These are phyloP conservation scores for Drosophila pegasa DNA, from an alignment of 2,888 invertebrate genomes.

Conservation along the genomic window DNA sequence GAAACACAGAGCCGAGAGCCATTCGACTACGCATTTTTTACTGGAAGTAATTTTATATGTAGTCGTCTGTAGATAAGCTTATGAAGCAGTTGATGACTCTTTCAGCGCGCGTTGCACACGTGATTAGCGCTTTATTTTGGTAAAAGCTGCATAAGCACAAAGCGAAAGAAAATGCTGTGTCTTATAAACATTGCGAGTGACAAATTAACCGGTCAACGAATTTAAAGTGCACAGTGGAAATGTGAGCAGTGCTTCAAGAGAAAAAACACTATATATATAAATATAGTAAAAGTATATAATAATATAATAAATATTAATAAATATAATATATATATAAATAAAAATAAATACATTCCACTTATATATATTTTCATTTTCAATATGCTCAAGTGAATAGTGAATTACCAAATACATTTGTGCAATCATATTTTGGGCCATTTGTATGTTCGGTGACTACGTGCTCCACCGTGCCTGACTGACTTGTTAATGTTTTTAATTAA, in stretches of 20 bases:
- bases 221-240: slow-evolving; percentile 7
- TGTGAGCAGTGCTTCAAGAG: not conserved
- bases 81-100: not conserved
- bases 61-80: not conserved
- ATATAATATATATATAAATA: not conserved
- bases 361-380: not conserved
- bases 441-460: not conserved
- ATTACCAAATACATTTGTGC: not conserved
- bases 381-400: not conserved
- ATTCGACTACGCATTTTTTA: not conserved
- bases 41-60: not conserved
- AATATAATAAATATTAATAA: too few relatives aligned
- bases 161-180: not conserved
- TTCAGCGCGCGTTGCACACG: not conserved
- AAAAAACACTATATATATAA: not conserved
- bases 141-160: slow-evolving; percentile 12
- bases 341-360: not conserved
- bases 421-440: not conserved
- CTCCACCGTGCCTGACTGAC: not conserved
- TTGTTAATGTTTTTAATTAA: slow-evolving; percentile 51
- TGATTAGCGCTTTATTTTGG: not conserved
- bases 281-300: not conserved
- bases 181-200: slow-evolving; percentile 5
- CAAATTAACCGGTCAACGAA: slow-evolving; percentile 1
- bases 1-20: not conserved